phyloP scores from a whole-genome alignment of 2,113 vertebrate species.

The Lathamus discolor region DNA sequence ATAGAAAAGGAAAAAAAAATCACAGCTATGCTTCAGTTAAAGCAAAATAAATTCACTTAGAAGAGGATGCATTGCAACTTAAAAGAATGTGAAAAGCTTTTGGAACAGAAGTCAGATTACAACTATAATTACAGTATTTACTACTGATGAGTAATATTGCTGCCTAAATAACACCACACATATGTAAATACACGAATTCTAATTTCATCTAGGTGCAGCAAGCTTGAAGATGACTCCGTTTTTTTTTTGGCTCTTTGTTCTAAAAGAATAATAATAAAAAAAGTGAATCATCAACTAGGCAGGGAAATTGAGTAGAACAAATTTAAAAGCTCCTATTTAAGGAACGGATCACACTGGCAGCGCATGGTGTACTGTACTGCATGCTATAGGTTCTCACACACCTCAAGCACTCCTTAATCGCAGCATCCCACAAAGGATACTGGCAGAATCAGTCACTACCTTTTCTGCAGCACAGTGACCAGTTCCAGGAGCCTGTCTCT shows the following conservation, averaged over 20 bases:
- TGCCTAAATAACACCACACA: background rate
- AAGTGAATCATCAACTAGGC: background rate
- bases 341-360: background rate
- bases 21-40: background rate
- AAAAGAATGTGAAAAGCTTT: background rate
- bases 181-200: background rate
- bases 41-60: background rate
- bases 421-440: background rate
- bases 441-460: conserved; percentile 55
- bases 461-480: conserved; percentile 78
- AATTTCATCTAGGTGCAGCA: background rate
- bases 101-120: background rate
- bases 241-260: conserved; percentile 27
- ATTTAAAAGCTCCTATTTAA: background rate
- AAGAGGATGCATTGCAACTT: background rate
- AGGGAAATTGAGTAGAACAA: background rate
- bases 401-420: background rate
- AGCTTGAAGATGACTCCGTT: background rate
- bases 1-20: background rate
- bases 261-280: background rate
- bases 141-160: background rate
- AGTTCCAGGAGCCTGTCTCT: conserved; percentile 77
- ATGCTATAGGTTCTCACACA: background rate
- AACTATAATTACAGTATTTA: conserved; percentile 16
- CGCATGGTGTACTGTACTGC: fast-evolving